Percentiles rank a stretch among this genome's conserved stretches.
Conservation (phyloP, 2,888 invertebrate species). For the Willowsia nigromaculata region DNA sequence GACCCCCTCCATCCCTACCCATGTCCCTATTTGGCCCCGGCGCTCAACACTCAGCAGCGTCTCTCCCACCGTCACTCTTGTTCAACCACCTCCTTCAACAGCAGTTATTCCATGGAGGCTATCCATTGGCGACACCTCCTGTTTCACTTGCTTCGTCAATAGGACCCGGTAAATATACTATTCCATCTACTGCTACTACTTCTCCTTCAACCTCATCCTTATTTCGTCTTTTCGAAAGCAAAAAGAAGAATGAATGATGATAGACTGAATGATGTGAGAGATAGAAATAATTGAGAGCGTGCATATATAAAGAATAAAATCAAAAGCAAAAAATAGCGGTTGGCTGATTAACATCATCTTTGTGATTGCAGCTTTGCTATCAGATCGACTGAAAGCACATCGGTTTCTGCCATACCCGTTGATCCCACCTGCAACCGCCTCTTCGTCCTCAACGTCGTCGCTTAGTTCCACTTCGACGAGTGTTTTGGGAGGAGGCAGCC, state of each 20-base stretch:
- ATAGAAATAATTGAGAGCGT: constrained; percentile 41
- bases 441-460: constrained; percentile 79
- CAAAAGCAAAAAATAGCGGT: constrained; percentile 1
- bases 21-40: constrained; percentile 85
- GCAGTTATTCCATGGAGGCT: constrained; percentile 78
- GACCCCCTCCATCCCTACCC: constrained; percentile 83
- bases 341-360: constrained; percentile 65
- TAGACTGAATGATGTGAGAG: constrained; percentile 59
- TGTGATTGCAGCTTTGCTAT: constrained; percentile 80
- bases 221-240: constrained; percentile 64
- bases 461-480: constrained; percentile 79
- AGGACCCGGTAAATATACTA: constrained; percentile 78
- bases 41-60: constrained; percentile 81
- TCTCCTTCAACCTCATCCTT: constrained; percentile 62
- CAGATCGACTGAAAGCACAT: constrained; percentile 83
- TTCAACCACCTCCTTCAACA: constrained; percentile 79
- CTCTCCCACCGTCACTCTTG: constrained; percentile 79
- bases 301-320: constrained; percentile 21
- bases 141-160: constrained; percentile 81
- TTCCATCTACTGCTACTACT: constrained; percentile 58
- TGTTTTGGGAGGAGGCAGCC: constrained; percentile 83
- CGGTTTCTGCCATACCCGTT: constrained; percentile 93
- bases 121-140: constrained; percentile 79
- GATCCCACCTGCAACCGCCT: constrained; percentile 84
- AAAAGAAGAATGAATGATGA: constrained; percentile 75